Evolutionary conservation across 2,113 vertebrate species (phyloP), one percentile per base, ranked within the genome.

Genomic region (Pterocles orientalis): DNA sequence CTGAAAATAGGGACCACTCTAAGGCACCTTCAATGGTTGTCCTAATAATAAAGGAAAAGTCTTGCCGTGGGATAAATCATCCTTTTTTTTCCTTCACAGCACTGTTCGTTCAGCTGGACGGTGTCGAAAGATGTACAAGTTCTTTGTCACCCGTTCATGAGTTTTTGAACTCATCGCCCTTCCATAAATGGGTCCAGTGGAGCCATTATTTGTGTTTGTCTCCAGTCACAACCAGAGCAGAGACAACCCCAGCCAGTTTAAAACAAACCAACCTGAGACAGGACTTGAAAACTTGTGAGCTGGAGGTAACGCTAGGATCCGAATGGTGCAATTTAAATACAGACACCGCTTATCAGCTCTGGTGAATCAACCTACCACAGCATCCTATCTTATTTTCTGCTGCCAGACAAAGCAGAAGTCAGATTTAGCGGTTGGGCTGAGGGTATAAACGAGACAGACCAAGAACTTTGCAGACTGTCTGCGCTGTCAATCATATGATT

Each of bases 351-450:
- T 97, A 97, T 96, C 96, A 94, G 93, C 86, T 51, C 71, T 9
- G 48, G 92, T 53, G 77, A 95, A 95, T 97, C 97, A 96, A 92
- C 88, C 90, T 68, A 94, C 96, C 91, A 75, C 97, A 97, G 91
- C 72, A 95, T 90, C 96, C 90, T 95, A 90, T 95, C 96, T 91
- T 79, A 95, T 65, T 53, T 88, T 92, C 77, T 68, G 85, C 88
- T 88, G 92, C 31, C 94, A 97, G 94, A 97, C 92, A 98, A 97
- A 97, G 96, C 97, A 91, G 95, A 97, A 97, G 98, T 97, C 97
- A 97, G 97, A 97, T 96, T 96, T 95, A 86, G 97, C 72, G 96
- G 96, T 77, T 92, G 95, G 95, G 97, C 82, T 3, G 5, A 48
- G 72, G 86, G 66, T 82, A 71, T 50, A 92, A 90, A 94, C 19